Percentiles rank a stretch among this genome's conserved stretches.
Conservation (phyloP, 2,113 vertebrate species). For the human (Homo sapiens) region GRCh38 chr4:167020501-167021000, state of each 20-base stretch:
- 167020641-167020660: neutral
- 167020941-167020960: neutral
- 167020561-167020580: neutral
- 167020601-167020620: too few relatives aligned
- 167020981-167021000: neutral
- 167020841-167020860: neutral
- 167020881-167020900: neutral
- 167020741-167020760: neutral
- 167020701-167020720: neutral
- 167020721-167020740: neutral
- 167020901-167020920: neutral
- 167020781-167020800: too few relatives aligned
- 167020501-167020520: neutral
- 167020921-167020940: neutral
- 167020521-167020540: neutral
- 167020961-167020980: neutral
- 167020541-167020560: neutral
- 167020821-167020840: neutral
- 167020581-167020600: neutral
- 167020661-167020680: neutral
- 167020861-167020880: neutral
- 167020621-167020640: neutral
- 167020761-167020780: neutral
- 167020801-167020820: neutral
- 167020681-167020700: neutral